Base-by-base conservation (phyloP, 2,797 vertebrate genomes). In the Tragopan temminckii region DNA sequence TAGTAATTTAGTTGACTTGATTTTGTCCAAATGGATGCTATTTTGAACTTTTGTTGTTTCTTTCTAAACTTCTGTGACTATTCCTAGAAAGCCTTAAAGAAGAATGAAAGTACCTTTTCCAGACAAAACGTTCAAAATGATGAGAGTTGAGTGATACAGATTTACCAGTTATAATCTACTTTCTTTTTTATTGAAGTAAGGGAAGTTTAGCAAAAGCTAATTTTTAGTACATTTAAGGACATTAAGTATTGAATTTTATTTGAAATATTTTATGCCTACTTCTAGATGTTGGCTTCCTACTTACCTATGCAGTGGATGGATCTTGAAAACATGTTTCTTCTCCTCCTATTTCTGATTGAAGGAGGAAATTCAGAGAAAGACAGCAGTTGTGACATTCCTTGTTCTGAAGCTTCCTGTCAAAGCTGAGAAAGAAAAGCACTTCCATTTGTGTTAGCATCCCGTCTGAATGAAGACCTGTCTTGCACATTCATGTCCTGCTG, bases 201-300 rank as follows among this genome's bases (percentile, higher is more conserved):
- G 57, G 94, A 91, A 78, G 6, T 31, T 45, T 70, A 42, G 21
- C 1, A 12, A 76, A 66, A 42, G 33, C 21, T 48, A 31, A 25
- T 59, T 85, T 96, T 90, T 82, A 67, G 75, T 58, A 78, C 31
- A 43, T 76, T 72, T 50, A 33, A 71, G 33, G 38, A 62, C 31
- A 48, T 80, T 42, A 83, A 43, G 48, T 68, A 81, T 78, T 96
- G 78, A 29, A 53, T 85, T 61, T 53, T 82, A 38, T 77, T 67
- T 64, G 63, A 70, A 48, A 78, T 90, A 40, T 80, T 92, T 84
- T 90, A 80, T 92, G 53, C 71, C 64, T 33, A 42, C 53, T 72
- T 95, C 89, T 87, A 91, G 90, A 68, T 82, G 36, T 80, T 90
- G 80, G 57, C 76, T 87, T 94, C 88, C 48, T 84, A 11, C 48